Conservation (phyloP, 1,140 invertebrate genomes). For the Bombus ignitus region DNA sequence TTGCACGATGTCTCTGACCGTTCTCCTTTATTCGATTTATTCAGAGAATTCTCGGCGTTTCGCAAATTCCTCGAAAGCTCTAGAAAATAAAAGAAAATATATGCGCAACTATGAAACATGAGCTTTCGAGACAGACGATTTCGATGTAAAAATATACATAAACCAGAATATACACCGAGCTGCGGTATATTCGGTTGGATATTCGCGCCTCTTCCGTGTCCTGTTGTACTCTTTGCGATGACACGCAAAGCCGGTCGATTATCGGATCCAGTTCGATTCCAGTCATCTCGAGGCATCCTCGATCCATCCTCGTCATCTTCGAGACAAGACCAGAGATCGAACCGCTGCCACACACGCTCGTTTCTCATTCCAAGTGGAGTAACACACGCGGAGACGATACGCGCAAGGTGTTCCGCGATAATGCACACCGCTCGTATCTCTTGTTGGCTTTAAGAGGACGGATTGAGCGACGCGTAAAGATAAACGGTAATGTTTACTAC, state of each 20-base stretch:
- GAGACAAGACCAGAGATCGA: background rate
- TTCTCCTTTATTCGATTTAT: background rate
- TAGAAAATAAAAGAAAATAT: background rate
- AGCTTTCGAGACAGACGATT: background rate
- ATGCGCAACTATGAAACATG: background rate
- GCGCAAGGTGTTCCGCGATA: slow-evolving; percentile 28
- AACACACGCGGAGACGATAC: background rate
- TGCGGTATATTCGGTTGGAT: background rate
- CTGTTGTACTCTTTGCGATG: slow-evolving; percentile 25
- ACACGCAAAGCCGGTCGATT: slow-evolving; percentile 32
- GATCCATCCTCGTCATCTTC: slow-evolving; percentile 1
- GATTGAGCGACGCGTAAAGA: slow-evolving; percentile 26
- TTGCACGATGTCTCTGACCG: background rate
- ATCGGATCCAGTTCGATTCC: slow-evolving; percentile 43
- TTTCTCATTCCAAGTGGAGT: background rate
- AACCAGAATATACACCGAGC: background rate
- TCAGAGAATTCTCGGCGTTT: background rate
- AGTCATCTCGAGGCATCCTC: background rate
- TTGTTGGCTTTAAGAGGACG: slow-evolving; percentile 22
- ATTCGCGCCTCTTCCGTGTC: slow-evolving; percentile 17
- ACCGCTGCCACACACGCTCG: background rate
- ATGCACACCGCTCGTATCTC: slow-evolving; percentile 17
- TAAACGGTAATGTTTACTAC: slow-evolving; percentile 40
- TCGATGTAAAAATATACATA: slow-evolving; percentile 40
- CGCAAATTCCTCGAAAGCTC: background rate